Evolutionary conservation across 2,113 vertebrate genomes (phyloP), one percentile per base, ranked within the genome.

Genomic region (Aegotheles bennettii): DNA sequence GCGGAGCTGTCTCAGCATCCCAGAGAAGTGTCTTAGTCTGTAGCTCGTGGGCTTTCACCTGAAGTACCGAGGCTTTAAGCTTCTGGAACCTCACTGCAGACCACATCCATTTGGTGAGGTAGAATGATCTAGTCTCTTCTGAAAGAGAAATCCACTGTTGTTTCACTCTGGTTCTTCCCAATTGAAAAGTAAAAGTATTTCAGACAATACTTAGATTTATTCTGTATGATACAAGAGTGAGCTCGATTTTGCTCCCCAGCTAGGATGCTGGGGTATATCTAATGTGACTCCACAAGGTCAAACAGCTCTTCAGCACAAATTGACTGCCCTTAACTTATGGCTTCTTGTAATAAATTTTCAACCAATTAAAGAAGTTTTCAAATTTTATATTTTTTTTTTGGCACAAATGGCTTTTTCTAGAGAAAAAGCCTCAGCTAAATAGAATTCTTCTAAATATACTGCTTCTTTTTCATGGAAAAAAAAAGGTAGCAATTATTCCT

Each of bases 261-360:
- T n/a, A 24, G 67, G 53, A 90, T 53, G 36, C 60, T 77, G 42
- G 23, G n/a, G 40, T 90, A 93, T 93, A 92, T 95, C 51, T 71
- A 43, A 90, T 78, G 79, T 0, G 0, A 90, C 40, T 93, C 48
- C 60, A 64, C 33, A 76, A 93, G 94, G 71, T 54, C 71, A 53
- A 95, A 93, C 23, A 88, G 68, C 64, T 71, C 69, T 94, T 90
- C 73, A 93, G 71, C 20, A 84, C 59, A 92, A 89, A 93, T 91
- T 76, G 90, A 94, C 60, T 35, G 71, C 51, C 43, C 43, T 93
- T 93, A 90, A 81, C 63, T 88, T 70, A 70, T 43, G 54, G 63
- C 54, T 93, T 88, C 45, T 33, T 81, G 60, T 56, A 74, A 90
- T 59, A 93, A 81, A 47, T 67, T 83, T 92, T 74, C 86, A 94